Percentiles rank a stretch among this genome's conserved stretches.
Evolutionary conservation across 1,140 invertebrate species (phyloP).

Genomic region (Drosophila subobscura): DNA sequence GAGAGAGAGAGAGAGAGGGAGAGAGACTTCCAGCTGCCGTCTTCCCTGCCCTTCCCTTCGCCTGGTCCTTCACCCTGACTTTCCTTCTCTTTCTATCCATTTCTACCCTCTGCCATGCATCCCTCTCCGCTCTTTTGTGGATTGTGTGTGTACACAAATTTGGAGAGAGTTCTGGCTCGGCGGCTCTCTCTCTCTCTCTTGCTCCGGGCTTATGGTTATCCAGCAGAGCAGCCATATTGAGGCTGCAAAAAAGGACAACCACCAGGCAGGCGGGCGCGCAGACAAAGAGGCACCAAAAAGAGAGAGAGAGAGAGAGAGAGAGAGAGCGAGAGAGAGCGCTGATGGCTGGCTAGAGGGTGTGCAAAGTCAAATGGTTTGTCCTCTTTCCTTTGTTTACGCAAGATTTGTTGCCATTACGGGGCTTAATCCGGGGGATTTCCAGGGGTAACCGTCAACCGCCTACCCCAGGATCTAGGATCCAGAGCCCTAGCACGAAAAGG

Average conservation of each 20-base stretch:
- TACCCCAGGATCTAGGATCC: conserved; percentile 9
- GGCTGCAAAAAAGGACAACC: conserved; percentile 56
- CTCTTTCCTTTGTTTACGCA: conserved; percentile 76
- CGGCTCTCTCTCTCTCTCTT: conserved; percentile 4
- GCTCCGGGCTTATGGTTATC: conserved; percentile 17
- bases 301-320: conserved; percentile 36
- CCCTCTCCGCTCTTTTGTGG: conserved; percentile 44
- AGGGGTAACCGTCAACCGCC: conserved; percentile 35
- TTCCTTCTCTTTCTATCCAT: conserved; percentile 7
- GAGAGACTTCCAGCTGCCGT: conserved; percentile 45
- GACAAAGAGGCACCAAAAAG: conserved; percentile 54
- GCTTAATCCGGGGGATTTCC: conserved; percentile 68
- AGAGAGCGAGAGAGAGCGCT: conserved; percentile 8
- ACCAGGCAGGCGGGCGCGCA: conserved; percentile 28
- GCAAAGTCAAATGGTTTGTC: conserved; percentile 57
- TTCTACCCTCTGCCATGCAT: too few species aligned
- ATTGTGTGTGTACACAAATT: conserved; percentile 65
- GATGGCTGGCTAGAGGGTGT: conserved; percentile 38
- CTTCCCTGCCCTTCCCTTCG: conserved; percentile 14
- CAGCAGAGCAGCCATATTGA: conserved; percentile 58
- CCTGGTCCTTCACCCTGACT: conserved; percentile 40
- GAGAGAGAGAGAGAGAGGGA: background rate
- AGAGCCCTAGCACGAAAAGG: conserved; percentile 42
- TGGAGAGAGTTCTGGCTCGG: conserved; percentile 21
- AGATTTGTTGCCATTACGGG: conserved; percentile 78